Percentiles rank a stretch among this genome's conserved stretches.
Evolutionary conservation across 2,113 vertebrate genomes (phyloP).

Genomic region (Chrysemys picta): DNA sequence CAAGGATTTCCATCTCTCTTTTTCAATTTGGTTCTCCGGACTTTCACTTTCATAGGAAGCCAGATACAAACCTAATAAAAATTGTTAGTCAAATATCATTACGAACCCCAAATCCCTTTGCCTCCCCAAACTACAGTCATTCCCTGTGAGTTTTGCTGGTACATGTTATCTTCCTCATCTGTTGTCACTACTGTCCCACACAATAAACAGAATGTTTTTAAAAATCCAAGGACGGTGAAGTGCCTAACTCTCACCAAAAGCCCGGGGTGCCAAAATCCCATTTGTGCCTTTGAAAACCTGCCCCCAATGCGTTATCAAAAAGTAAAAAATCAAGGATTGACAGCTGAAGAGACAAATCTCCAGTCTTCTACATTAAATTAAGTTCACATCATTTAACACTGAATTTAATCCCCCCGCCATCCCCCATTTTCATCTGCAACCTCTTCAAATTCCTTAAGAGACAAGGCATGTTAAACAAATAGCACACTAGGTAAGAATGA

Average conservation of each 20-base stretch:
- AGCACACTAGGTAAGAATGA: neutral
- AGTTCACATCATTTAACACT: neutral
- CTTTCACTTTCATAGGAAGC: constrained; percentile 88
- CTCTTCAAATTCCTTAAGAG: neutral
- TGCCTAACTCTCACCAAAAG: neutral
- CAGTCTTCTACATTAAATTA: neutral
- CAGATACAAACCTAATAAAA: constrained; percentile 81
- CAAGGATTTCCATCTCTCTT: constrained; percentile 85
- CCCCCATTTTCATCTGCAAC: neutral
- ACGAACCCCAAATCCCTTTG: neutral
- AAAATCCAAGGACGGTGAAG: neutral
- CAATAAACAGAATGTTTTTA: neutral
- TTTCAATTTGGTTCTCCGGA: constrained; percentile 85
- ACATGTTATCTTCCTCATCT: neutral
- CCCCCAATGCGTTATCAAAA: neutral
- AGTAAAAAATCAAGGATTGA: neutral
- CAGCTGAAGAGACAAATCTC: neutral
- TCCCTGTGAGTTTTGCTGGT: neutral
- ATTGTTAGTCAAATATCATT: neutral
- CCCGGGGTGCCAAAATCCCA: neutral
- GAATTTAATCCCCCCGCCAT: neutral
- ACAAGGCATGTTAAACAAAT: neutral
- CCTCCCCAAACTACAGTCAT: neutral
- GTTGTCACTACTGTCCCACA: neutral
- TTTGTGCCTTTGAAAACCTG: neutral